These are phyloP conservation scores for Ibycter americanus DNA, from an alignment of 2,797 vertebrate species.

Conservation along the genomic window DNA sequence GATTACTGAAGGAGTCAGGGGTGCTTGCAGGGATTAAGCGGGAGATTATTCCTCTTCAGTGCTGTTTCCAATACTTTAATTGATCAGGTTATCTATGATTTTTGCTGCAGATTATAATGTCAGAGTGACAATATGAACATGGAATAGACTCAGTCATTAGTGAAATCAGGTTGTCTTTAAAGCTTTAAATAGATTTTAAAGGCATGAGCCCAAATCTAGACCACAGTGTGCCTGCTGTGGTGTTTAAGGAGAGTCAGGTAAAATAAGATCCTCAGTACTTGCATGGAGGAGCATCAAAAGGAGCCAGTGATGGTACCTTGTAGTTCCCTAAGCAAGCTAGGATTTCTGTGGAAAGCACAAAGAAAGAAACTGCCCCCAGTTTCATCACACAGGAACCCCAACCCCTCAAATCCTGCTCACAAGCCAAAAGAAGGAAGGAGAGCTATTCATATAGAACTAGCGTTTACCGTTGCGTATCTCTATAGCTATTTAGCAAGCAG, in stretches of 20 bases:
- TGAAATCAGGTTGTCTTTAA: neutral
- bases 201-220: neutral
- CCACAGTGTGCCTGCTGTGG: neutral
- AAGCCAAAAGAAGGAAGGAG: neutral
- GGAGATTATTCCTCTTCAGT: neutral
- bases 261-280: neutral
- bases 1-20: neutral
- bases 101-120: neutral
- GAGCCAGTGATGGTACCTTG: neutral
- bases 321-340: neutral
- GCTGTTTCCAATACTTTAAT: neutral
- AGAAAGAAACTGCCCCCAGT: neutral
- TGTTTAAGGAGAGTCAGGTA: neutral
- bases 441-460: neutral
- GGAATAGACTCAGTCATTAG: neutral
- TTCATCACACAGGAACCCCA: neutral
- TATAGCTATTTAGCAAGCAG: neutral
- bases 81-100: neutral
- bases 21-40: neutral
- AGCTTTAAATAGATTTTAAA: neutral
- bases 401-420: neutral
- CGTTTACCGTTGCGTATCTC: neutral
- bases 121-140: neutral
- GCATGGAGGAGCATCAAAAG: neutral
- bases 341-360: neutral